These are phyloP conservation scores for Amazona vittata DNA, from an alignment of 2,113 vertebrate species.

Conservation along the genomic window DNA sequence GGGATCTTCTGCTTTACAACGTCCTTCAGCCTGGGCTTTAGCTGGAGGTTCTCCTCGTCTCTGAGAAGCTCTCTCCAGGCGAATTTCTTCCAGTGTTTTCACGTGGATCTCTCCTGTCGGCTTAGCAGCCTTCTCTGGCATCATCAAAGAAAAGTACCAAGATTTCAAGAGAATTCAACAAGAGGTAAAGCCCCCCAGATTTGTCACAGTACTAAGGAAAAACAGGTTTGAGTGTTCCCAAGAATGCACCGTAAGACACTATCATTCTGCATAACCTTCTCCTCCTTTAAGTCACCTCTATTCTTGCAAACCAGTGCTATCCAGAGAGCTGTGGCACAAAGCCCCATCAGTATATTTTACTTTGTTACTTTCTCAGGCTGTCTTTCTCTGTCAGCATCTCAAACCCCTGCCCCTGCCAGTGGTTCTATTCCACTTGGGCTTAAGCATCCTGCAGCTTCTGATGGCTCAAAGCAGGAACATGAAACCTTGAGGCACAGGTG, in stretches of 20 bases:
- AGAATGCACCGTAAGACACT: rapidly evolving
- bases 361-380: background rate
- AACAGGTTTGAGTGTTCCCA: background rate
- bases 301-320: background rate
- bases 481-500: background rate
- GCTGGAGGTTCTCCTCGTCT: conserved; percentile 63
- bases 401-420: background rate
- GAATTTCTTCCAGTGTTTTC: conserved; percentile 93
- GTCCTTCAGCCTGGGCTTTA: conserved; percentile 26
- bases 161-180: background rate
- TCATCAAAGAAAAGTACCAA: background rate
- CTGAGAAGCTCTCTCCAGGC: conserved; percentile 83
- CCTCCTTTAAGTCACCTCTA: background rate
- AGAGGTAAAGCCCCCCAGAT: rapidly evolving
- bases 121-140: conserved; percentile 65
- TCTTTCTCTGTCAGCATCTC: background rate
- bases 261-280: background rate
- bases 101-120: conserved; percentile 81
- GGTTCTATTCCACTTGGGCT: background rate
- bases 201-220: background rate
- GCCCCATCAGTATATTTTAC: background rate
- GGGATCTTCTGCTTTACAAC: conserved; percentile 33
- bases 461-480: background rate
- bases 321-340: background rate
- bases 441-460: background rate